These are phyloP conservation scores for Parauchenoglanis ngamensis DNA, from an alignment of 2,797 vertebrate genomes.

Conservation along the genomic window DNA sequence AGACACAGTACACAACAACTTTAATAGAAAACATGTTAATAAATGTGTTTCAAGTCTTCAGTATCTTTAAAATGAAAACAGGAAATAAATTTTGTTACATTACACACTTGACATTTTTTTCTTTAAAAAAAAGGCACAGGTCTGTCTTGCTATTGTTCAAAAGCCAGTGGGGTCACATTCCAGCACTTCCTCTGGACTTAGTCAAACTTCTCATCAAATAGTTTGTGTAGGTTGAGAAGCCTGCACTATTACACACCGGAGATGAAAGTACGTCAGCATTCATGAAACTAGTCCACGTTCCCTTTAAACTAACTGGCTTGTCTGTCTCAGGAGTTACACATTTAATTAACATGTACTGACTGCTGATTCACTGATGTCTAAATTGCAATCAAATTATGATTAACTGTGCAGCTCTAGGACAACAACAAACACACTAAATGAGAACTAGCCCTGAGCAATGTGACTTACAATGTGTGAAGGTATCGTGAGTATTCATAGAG, in stretches of 20 bases:
- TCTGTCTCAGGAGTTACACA: conserved; percentile 15
- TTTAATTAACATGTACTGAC: neutral
- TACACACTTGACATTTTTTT: neutral
- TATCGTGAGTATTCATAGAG: neutral
- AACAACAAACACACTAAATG: neutral
- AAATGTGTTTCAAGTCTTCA: neutral
- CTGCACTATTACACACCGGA: conserved; percentile 6
- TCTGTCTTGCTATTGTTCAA: conserved; percentile 66
- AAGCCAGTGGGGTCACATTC: conserved; percentile 75
- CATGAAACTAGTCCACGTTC: conserved; percentile 20
- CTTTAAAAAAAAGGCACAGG: neutral
- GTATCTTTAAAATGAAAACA: neutral
- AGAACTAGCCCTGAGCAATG: neutral
- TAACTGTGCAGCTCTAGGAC: neutral
- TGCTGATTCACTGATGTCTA: conserved; percentile 3
- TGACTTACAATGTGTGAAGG: neutral
- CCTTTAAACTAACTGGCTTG: conserved; percentile 11
- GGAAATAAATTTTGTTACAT: neutral
- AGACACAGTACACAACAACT: neutral
- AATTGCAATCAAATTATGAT: neutral
- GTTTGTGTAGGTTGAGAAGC: conserved; percentile 29
- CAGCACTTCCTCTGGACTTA: conserved; percentile 58
- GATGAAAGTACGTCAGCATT: conserved; percentile 31
- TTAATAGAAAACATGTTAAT: neutral
- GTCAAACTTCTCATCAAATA: conserved; percentile 52